Evolutionary conservation across 2,113 vertebrate genomes (phyloP), one percentile per base, ranked within the genome.

Genomic region (Platichthys flesus): DNA sequence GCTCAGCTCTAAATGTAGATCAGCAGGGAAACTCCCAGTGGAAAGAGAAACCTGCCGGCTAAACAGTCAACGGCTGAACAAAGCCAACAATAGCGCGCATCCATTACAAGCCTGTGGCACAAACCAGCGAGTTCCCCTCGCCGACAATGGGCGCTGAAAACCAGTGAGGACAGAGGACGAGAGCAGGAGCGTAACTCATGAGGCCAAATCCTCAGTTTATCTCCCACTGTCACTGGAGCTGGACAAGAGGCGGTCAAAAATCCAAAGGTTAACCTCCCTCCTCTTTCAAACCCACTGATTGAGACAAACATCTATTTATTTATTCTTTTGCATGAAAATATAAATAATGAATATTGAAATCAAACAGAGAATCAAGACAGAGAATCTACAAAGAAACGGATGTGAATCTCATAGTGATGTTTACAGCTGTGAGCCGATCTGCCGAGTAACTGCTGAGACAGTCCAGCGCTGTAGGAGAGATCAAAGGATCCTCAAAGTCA

Each of bases 61-160:
- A 18, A 82, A 82, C 42, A 77, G 10, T 73, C 77, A 77, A 80
- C 83, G 70, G 35, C 74, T 49, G 66, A 82, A 90, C 86, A 88
- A 87, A 88, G 78, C 49, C 56, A 55, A 83, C 82, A 87, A 85
- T 75, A 75, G 66, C 9, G 0, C 1, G 2, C 37, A 21, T 79
- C 79, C 72, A 72, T 76, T 75, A 77, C 67, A 54, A 31, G 2
- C 81, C 85, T 3, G 62, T 15, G 73, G 86, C 90, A 88, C 82
- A 71, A 84, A 71, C 81, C 84, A 79, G 79, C 1, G 69, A 85
- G 79, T 90, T 15, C 51, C 51, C 51, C 51, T 15, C 20, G 2
- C 20, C 85, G 71, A 91, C 90, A 91, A 91, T 76, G 79, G 52
- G 45, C 0, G 59, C 71, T 56, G 62, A 83, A 35, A 74, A 55